These are phyloP conservation scores for Pollimyrus isidori DNA, from an alignment of 2,113 vertebrate genomes.

Conservation along the genomic window DNA sequence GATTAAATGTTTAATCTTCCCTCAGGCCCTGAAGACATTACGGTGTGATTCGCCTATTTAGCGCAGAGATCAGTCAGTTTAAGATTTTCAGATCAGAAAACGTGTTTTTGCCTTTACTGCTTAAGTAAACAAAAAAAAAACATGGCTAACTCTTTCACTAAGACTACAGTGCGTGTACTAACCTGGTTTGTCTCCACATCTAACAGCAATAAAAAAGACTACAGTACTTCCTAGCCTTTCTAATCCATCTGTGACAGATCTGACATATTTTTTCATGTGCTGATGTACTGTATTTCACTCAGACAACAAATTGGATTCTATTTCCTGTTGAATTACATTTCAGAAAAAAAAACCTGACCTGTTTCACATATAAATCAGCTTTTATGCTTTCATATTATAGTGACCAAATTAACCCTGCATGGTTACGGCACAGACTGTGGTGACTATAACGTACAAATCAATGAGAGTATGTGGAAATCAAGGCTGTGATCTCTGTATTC, in stretches of 20 bases:
- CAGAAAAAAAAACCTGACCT: not conserved
- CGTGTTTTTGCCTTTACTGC: not conserved
- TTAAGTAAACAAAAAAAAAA: not conserved
- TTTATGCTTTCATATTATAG: not conserved
- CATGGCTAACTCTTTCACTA: not conserved
- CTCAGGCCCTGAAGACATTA: constrained; percentile 1
- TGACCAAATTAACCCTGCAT: not conserved
- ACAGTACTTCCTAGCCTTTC: not conserved
- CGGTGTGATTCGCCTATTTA: not conserved
- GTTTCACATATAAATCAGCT: not conserved
- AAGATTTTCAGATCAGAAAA: not conserved
- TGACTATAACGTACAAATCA: not conserved
- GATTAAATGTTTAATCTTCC: constrained; percentile 15
- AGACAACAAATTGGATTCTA: not conserved
- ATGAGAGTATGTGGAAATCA: not conserved
- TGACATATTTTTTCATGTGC: not conserved
- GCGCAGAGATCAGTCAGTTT: not conserved
- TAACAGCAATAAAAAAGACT: not conserved
- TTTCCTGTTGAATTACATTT: not conserved
- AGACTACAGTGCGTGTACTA: not conserved
- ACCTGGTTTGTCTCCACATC: not conserved
- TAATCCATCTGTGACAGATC: not conserved
- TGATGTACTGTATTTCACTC: not conserved
- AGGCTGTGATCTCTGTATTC: not conserved
- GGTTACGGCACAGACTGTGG: not conserved